Base-by-base conservation (phyloP, 2,113 vertebrate species). In the Isurus oxyrinchus region DNA sequence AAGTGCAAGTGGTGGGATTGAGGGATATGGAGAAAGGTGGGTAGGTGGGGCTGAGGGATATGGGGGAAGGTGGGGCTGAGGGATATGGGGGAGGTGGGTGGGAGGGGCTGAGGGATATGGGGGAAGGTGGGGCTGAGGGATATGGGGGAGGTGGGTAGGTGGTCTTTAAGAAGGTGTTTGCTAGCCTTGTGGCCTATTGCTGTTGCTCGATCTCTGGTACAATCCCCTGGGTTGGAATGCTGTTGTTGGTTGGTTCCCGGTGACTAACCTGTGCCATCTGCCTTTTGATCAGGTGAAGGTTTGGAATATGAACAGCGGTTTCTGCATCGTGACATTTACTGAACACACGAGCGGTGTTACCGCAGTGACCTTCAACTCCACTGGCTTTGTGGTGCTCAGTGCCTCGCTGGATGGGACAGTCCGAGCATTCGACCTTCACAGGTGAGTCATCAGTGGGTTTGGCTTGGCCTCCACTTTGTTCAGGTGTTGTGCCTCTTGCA, bases 311-410 rank as follows among this genome's bases (percentile, higher is more conserved):
- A 98, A 97, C 96, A 99, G 98, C 44, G 98, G 99, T 96, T 99
- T 99, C 84, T 99, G 99, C 97, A 99, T 99, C 94, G 98, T 99
- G 96, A 99, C 99, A 0, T 99, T 99, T 97, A 99, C 98, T 0
- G 99, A 99, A 84, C 99, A 99, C 97, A 98, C 97, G 0, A 99
- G 99, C 96, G 98, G 98, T 59, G 79, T 99, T 96, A 98, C 98
- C 0, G 98, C 97, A 0, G 99, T 99, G 94, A 97, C 98, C 96
- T 99, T 99, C 96, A 99, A 98, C 72, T 97, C 97, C 97, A 98
- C 97, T 0, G 99, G 99, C 95, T 98, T 98, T 2, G 99, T 99
- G 31, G 96, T 99, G 49, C 97, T 99, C 97, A 99, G 98, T 96
- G 99, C 99, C 0, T 99, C 99, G 31, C 97, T 99, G 86, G 99